These are phyloP conservation scores for Oophaga sylvatica DNA, from an alignment of 2,797 vertebrate species.

Conservation along the genomic window DNA sequence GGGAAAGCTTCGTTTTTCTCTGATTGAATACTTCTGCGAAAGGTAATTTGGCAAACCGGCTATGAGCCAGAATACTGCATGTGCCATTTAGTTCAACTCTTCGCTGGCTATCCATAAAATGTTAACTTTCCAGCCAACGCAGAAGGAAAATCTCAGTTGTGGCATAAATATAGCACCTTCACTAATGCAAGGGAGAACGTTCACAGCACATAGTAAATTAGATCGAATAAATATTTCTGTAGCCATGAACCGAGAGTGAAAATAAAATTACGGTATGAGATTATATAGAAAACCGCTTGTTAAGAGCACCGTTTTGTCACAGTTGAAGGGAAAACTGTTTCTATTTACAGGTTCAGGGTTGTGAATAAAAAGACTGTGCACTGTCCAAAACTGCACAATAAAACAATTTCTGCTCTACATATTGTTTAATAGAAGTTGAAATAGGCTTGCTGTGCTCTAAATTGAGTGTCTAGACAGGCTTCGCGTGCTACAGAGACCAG, in stretches of 20 bases:
- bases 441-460: constrained; percentile 58
- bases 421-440: constrained; percentile 65
- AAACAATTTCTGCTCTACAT: constrained; percentile 63
- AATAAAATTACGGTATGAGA: constrained; percentile 43
- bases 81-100: constrained; percentile 57
- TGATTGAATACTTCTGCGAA: constrained; percentile 21
- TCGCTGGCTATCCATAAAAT: constrained; percentile 57
- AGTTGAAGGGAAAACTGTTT: constrained; percentile 63
- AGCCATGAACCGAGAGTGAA: constrained; percentile 49
- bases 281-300: constrained; percentile 61
- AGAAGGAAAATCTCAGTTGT: constrained; percentile 63
- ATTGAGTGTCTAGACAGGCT: constrained; percentile 74
- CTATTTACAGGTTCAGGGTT: constrained; percentile 64
- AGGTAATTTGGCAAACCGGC: constrained; percentile 19
- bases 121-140: constrained; percentile 40
- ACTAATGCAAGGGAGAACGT: constrained; percentile 45
- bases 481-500: constrained; percentile 24
- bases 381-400: constrained; percentile 63
- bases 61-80: constrained; percentile 19
- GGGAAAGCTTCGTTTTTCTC: not conserved
- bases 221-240: constrained; percentile 60
- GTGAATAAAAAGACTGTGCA: constrained; percentile 66
- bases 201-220: constrained; percentile 63
- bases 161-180: constrained; percentile 60
- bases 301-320: constrained; percentile 62